Percentiles rank a stretch among this genome's conserved stretches.
phyloP scores from a whole-genome alignment of 2,113 vertebrate species.

The Butorides virescens region DNA sequence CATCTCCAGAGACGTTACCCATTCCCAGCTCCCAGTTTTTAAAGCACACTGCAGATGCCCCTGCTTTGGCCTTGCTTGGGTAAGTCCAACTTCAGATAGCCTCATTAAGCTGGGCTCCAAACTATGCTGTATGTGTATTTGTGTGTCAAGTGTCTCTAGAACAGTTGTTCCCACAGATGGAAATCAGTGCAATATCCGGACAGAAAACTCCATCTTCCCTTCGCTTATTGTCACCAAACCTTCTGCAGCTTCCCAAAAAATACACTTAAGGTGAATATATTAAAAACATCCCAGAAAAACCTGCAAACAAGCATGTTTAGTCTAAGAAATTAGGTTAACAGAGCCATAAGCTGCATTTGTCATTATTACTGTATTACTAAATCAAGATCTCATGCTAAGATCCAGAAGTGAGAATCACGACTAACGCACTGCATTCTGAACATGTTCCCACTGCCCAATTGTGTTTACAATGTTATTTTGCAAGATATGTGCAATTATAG shows the following conservation, averaged over 20 bases:
- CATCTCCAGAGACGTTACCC: fast-evolving
- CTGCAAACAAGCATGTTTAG: neutral
- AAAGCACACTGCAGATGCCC: neutral
- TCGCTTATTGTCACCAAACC: neutral
- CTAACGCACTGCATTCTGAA: neutral
- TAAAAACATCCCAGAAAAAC: neutral
- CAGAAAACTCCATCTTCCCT: neutral
- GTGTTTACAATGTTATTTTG: neutral
- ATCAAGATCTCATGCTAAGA: neutral
- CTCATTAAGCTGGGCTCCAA: neutral
- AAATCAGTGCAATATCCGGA: neutral
- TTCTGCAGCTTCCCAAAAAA: neutral
- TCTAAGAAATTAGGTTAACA: neutral
- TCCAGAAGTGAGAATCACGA: neutral
- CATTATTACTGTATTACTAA: neutral
- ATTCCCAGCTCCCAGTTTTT: neutral
- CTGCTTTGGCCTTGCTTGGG: neutral
- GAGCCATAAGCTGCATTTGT: neutral
- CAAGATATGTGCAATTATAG: neutral
- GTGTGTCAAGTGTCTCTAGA: neutral
- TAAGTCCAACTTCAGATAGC: neutral
- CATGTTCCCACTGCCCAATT: neutral
- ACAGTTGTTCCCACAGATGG: neutral
- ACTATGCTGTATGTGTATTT: neutral
- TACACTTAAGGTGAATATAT: neutral